Conservation (phyloP, 2,888 invertebrate species). For the Cheilosia urbana region DNA sequence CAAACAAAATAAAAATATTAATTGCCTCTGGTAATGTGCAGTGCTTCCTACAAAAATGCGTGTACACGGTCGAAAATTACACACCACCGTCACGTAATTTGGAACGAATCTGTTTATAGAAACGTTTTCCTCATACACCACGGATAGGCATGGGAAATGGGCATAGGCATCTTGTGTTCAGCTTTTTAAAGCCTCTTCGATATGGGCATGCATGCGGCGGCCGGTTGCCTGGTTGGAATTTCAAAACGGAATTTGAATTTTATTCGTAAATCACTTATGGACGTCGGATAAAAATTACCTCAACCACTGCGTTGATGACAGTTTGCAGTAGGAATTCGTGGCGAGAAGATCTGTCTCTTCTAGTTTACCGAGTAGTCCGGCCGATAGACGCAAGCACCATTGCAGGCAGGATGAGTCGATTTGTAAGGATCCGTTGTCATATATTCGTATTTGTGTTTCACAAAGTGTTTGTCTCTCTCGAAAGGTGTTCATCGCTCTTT, state of each 20-base stretch:
- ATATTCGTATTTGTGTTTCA: neutral
- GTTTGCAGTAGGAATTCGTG: constrained; percentile 57
- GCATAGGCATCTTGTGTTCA: neutral
- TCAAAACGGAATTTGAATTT: constrained; percentile 30
- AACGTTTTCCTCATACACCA: constrained; percentile 48
- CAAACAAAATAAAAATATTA: constrained; percentile 3
- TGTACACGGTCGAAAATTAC: constrained; percentile 2
- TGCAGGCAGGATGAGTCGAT: constrained; percentile 72
- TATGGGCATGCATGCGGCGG: constrained; percentile 23
- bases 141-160: neutral
- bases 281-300: constrained; percentile 67
- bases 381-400: neutral
- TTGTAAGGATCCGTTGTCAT: constrained; percentile 33
- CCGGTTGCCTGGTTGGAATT: constrained; percentile 61
- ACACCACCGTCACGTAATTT: constrained; percentile 66
- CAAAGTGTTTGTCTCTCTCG: neutral
- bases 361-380: constrained; percentile 51
- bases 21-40: constrained; percentile 13
- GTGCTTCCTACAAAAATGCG: constrained; percentile 36
- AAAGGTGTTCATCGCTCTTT: constrained; percentile 60
- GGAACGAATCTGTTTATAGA: constrained; percentile 59
- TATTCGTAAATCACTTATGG: constrained; percentile 30
- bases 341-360: constrained; percentile 52
- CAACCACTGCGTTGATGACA: constrained; percentile 42
- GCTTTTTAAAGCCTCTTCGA: constrained; percentile 18